Evolutionary conservation across 1,140 invertebrate genomes (phyloP).

Genomic region (Meloidogyne floridensis): DNA sequence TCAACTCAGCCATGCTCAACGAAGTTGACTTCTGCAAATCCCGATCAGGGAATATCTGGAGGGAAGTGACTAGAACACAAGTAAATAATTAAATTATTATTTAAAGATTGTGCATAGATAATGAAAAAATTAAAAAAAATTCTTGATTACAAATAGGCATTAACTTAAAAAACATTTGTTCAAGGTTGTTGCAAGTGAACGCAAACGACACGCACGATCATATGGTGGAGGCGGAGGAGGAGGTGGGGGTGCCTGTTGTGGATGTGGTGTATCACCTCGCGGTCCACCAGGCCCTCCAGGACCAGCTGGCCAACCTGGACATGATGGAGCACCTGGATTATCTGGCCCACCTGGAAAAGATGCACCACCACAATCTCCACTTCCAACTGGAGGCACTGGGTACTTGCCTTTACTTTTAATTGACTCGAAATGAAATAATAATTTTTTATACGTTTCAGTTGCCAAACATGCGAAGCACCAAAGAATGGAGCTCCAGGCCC

Average conservation of each 20-base stretch:
- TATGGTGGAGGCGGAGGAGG: conserved; percentile 15
- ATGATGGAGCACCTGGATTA: conserved; percentile 28
- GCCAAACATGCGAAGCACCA: conserved; percentile 21
- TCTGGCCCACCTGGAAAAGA: conserved; percentile 17
- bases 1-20: conserved; percentile 46
- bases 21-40: conserved; percentile 50
- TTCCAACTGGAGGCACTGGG: conserved; percentile 7
- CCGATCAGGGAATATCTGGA: conserved; percentile 49
- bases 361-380: conserved; percentile 1
- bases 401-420: background rate
- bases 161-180: background rate
- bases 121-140: background rate
- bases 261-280: conserved; percentile 44
- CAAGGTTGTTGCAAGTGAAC: conserved; percentile 28
- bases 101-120: too few relatives aligned
- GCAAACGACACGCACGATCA: conserved; percentile 37
- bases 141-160: too few relatives aligned
- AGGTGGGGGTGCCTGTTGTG: conserved; percentile 35
- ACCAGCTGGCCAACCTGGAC: conserved; percentile 25
- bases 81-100: conserved; percentile 10
- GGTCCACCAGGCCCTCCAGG: conserved; percentile 42
- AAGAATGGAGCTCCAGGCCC: conserved; percentile 12
- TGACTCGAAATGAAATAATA: background rate
- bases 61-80: conserved; percentile 51
- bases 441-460: background rate